phyloP scores from a whole-genome alignment of 92 coral and sea anemone species.

The Palythoa grandis region DNA sequence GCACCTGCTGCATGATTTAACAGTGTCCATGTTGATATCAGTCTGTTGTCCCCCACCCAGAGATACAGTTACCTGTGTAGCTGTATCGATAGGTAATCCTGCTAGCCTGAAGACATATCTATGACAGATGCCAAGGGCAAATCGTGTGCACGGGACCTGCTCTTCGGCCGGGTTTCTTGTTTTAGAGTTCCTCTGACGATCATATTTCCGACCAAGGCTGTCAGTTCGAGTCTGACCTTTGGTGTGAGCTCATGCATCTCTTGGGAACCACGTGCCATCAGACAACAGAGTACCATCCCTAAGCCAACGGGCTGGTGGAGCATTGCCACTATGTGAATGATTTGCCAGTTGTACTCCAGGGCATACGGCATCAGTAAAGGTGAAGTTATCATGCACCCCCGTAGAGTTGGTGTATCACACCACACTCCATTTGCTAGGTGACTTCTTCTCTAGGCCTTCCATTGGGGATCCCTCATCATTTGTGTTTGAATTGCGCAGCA shows the following conservation, averaged over 20 bases:
- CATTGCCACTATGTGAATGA: slow-evolving; percentile 49
- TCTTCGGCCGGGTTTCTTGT: not conserved
- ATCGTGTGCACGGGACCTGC: slow-evolving; percentile 55
- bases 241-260: slow-evolving; percentile 60
- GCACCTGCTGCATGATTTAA: too few relatives aligned
- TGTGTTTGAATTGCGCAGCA: slow-evolving; percentile 32
- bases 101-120: slow-evolving; percentile 62
- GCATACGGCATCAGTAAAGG: slow-evolving; percentile 54
- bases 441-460: slow-evolving; percentile 47
- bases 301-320: slow-evolving; percentile 46
- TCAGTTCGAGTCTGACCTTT: slow-evolving; percentile 62
- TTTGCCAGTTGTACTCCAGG: slow-evolving; percentile 58
- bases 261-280: slow-evolving; percentile 56
- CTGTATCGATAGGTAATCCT: slow-evolving; percentile 50
- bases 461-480: not conserved
- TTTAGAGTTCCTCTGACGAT: slow-evolving; percentile 50
- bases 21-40: too few relatives aligned
- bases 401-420: slow-evolving; percentile 11
- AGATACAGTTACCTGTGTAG: not conserved
- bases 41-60: slow-evolving; percentile 40
- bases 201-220: slow-evolving; percentile 55
- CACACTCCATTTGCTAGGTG: slow-evolving; percentile 61
- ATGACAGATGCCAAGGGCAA: slow-evolving; percentile 56
- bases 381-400: slow-evolving; percentile 55
- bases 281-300: slow-evolving; percentile 47